Percentiles rank a stretch among this genome's conserved stretches.
These are phyloP conservation scores for Smithornis capensis DNA, from an alignment of 2,113 vertebrate species.

Conservation along the genomic window DNA sequence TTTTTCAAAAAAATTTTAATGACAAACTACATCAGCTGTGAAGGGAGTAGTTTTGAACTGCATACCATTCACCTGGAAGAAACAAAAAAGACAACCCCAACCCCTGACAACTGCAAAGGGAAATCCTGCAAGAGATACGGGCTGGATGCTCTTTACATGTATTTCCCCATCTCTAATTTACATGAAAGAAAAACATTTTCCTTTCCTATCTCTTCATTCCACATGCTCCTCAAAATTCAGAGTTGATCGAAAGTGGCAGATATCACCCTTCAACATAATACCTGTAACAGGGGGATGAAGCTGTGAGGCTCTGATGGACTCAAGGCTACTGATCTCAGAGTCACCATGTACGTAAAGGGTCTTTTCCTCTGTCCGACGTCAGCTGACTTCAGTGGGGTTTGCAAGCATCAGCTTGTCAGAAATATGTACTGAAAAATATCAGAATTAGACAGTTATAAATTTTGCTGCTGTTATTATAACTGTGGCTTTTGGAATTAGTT, in stretches of 20 bases:
- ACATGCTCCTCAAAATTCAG: not conserved
- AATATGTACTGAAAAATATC: not conserved
- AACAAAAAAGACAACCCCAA: not conserved
- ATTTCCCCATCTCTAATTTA: not conserved
- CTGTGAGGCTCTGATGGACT: not conserved
- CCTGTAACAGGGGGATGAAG: not conserved
- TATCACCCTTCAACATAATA: not conserved
- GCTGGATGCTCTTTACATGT: not conserved
- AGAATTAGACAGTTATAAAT: not conserved
- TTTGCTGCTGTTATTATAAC: not conserved
- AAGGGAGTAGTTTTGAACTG: not conserved
- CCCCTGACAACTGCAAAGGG: not conserved
- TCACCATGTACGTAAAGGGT: not conserved
- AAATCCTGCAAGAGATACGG: not conserved
- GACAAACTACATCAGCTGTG: not conserved
- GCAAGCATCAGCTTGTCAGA: not conserved
- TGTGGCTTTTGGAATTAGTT: not conserved
- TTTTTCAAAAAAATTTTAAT: not conserved
- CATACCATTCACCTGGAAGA: not conserved
- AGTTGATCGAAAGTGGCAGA: not conserved
- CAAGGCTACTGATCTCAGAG: fast-evolving
- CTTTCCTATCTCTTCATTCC: not conserved
- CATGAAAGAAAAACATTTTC: not conserved
- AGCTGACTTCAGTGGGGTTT: not conserved
- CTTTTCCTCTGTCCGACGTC: not conserved